phyloP scores from a whole-genome alignment of 2,113 vertebrate species.

The Motacilla tschutschensis region DNA sequence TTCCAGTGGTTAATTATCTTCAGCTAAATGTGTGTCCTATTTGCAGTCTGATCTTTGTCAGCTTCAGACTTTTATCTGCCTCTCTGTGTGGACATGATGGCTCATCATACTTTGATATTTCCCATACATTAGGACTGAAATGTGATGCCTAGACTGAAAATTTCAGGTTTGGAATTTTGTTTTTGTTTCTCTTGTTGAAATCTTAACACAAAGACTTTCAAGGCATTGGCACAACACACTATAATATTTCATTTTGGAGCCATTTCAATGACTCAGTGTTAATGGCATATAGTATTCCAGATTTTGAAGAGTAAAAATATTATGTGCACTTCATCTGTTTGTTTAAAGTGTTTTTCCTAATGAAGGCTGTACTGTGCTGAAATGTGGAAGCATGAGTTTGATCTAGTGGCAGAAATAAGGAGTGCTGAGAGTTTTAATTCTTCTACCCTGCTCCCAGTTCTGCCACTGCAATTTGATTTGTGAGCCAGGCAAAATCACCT shows the following conservation, averaged over 20 bases:
- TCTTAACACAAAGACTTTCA: slow-evolving; percentile 54
- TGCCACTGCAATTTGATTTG: slow-evolving; percentile 7
- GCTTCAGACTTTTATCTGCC: slow-evolving; percentile 34
- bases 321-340: slow-evolving; percentile 76
- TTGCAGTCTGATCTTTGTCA: slow-evolving; percentile 48
- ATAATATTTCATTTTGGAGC: slow-evolving; percentile 71
- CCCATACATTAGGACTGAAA: slow-evolving; percentile 10
- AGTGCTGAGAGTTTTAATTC: slow-evolving; percentile 36
- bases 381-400: slow-evolving; percentile 18
- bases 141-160: not conserved
- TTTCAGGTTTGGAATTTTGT: slow-evolving; percentile 33
- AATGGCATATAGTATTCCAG: slow-evolving; percentile 73
- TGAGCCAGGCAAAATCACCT: slow-evolving; percentile 6
- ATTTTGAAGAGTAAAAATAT: slow-evolving; percentile 78
- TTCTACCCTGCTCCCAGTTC: not conserved
- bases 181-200: slow-evolving; percentile 50
- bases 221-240: slow-evolving; percentile 58
- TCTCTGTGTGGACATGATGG: not conserved
- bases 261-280: slow-evolving; percentile 71
- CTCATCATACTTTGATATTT: slow-evolving; percentile 27
- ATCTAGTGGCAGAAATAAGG: slow-evolving; percentile 17
- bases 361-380: slow-evolving; percentile 61
- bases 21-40: slow-evolving; percentile 29
- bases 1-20: slow-evolving; percentile 58
- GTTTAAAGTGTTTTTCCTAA: slow-evolving; percentile 72